Conservation (phyloP, 2,888 invertebrate genomes). For the Ariolimax columbianus region DNA sequence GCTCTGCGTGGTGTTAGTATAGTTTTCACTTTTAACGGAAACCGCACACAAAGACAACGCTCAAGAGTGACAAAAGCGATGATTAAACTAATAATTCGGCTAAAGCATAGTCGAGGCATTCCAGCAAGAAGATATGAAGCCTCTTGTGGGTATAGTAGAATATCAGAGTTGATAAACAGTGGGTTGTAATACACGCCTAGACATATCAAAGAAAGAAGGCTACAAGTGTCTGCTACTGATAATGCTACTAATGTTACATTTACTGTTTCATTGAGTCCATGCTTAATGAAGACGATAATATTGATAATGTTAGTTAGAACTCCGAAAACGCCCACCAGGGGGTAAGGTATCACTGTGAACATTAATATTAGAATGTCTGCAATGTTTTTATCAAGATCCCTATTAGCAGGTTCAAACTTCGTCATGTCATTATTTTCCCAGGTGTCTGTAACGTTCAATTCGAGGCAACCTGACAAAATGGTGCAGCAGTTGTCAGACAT, state of each 20-base stretch:
- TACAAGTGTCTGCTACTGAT: background rate
- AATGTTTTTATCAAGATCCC: background rate
- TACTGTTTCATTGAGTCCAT: background rate
- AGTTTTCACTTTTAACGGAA: background rate
- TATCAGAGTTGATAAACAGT: background rate
- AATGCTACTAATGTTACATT: constrained; percentile 2
- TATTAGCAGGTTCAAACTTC: too few relatives aligned
- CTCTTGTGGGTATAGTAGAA: background rate
- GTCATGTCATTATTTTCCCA: background rate
- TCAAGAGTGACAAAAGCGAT: constrained; percentile 5
- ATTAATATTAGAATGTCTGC: background rate
- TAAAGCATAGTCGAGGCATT: constrained; percentile 1
- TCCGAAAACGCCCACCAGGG: constrained; percentile 6
- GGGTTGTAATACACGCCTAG: constrained; percentile 4
- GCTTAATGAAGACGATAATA: constrained; percentile 1
- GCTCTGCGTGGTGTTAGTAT: background rate
- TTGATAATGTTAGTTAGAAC: constrained; percentile 15
- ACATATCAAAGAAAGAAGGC: background rate
- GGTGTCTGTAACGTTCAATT: background rate
- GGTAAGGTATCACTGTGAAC: background rate
- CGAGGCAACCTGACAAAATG: background rate
- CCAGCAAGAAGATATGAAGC: background rate
- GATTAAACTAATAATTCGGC: background rate
- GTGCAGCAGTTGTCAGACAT: background rate
- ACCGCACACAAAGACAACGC: background rate